Percentiles rank a stretch among this genome's conserved stretches.
Evolutionary conservation across 30 jellyfish, hydroid and myxozoan species (phyloP).

Genomic region (Clytia hemisphaerica): DNA sequence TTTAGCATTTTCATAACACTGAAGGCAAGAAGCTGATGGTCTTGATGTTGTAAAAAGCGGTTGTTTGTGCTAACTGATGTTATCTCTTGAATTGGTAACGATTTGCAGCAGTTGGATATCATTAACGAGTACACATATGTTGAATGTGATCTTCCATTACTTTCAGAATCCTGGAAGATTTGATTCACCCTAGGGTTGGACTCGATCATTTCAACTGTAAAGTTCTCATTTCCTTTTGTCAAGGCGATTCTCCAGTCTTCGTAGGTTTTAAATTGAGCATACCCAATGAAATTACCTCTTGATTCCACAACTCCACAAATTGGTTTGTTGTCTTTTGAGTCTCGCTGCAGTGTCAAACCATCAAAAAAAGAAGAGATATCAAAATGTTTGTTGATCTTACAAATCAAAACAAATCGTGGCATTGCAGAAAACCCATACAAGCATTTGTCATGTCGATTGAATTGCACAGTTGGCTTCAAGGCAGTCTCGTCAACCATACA

Average conservation of each 20-base stretch:
- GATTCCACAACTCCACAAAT: not conserved
- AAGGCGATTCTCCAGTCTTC: slow-evolving; percentile 7
- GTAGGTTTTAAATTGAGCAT: slow-evolving; percentile 11
- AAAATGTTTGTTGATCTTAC: not conserved
- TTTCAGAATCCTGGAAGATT: slow-evolving; percentile 4
- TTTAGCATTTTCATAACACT: slow-evolving; percentile 14
- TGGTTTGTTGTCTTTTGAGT: not conserved
- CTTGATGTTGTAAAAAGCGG: slow-evolving; percentile 6
- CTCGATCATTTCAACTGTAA: slow-evolving; percentile 6
- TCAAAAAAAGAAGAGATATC: not conserved
- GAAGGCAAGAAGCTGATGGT: slow-evolving; percentile 8
- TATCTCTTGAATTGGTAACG: not conserved
- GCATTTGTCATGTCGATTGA: not conserved
- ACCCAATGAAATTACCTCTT: no score
- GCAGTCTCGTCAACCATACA: slow-evolving; percentile 14
- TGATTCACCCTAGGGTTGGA: not conserved
- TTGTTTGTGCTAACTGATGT: not conserved
- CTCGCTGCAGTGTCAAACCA: not conserved
- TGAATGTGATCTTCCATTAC: slow-evolving; percentile 9
- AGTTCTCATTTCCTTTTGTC: slow-evolving; percentile 7
- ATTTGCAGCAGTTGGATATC: not conserved
- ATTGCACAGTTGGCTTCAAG: slow-evolving; percentile 2
- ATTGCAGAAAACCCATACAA: no score
- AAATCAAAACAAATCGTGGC: slow-evolving; percentile 3
- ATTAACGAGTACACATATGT: slow-evolving; percentile 14